Evolutionary conservation across 2,888 invertebrate genomes (phyloP), one percentile per base, ranked within the genome.

Genomic region (Drosophila suboccidentalis): DNA sequence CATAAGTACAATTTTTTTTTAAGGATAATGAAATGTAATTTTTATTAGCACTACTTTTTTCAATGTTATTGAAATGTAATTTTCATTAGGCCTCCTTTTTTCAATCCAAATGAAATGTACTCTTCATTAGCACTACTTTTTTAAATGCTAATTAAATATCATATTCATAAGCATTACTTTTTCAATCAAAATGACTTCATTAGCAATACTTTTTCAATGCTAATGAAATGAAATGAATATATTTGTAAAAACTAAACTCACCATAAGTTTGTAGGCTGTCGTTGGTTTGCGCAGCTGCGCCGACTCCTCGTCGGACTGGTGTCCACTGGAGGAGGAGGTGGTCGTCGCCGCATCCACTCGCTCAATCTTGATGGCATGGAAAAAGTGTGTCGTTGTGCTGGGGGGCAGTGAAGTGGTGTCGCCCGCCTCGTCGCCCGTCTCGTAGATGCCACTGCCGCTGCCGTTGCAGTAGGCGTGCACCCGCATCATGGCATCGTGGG

Each of bases 181-280:
- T n/a, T n/a, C n/a, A n/a, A n/a, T n/a, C n/a, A n/a, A n/a, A n/a
- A n/a, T n/a, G n/a, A n/a, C n/a, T n/a, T 22, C 3, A 2, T 22
- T 22, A 22, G 22, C 22, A 22, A 0, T 22, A 22, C 22, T 22
- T 22, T 22, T 22, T 22, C 5, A 22, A 22, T 22, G 22, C 22
- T 5, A 22, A 22, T 22, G 5, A 22, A 22, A 22, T 22, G 22
- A 22, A 22, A 22, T 22, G 22, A 22, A 26, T 26, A 26, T 29
- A 9, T 29, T 9, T 29, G 8, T 4, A 29, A 32, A 36, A 36
- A 36, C 4, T 5, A 4, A 36, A 6, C 96, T 96, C 4, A 95
- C 95, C 61, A 94, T 92, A 9, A 96, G 89, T 93, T 94, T 91
- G 94, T 93, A 92, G 91, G 94, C 94, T 9, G 76, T 80, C 83